These are phyloP conservation scores for Conomelus anceps DNA, from an alignment of 2,888 invertebrate genomes.

Conservation along the genomic window DNA sequence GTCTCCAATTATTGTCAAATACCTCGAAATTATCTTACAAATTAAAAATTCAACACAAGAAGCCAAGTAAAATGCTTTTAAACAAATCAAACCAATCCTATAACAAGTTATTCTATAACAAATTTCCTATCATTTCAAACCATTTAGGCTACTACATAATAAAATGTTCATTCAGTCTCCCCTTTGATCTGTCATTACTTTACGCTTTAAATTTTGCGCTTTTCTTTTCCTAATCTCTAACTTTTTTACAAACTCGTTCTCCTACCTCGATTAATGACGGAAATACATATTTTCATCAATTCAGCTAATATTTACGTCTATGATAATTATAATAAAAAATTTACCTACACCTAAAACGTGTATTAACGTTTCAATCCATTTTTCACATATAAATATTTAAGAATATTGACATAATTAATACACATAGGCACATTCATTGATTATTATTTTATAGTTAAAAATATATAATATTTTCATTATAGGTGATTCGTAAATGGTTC, in stretches of 20 bases:
- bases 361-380: not conserved
- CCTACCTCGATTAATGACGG: not conserved
- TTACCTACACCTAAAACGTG: not conserved
- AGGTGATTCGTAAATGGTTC: not conserved
- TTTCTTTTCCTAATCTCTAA: not conserved
- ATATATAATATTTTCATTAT: not conserved
- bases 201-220: not conserved
- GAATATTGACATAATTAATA: not conserved
- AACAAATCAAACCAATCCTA: not conserved
- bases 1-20: not conserved
- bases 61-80: not conserved
- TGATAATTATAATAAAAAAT: not conserved
- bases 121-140: not conserved
- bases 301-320: not conserved
- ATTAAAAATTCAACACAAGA: not conserved
- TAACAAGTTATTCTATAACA: not conserved
- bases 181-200: not conserved
- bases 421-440: not conserved
- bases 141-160: too few species aligned
- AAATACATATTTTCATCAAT: not conserved
- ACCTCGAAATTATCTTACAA: not conserved
- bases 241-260: not conserved
- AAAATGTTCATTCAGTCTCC: not conserved
- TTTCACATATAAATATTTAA: not conserved
- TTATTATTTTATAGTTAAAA: not conserved